Base-by-base conservation (phyloP, 2,113 vertebrate species). In the Nerophis ophidion region DNA sequence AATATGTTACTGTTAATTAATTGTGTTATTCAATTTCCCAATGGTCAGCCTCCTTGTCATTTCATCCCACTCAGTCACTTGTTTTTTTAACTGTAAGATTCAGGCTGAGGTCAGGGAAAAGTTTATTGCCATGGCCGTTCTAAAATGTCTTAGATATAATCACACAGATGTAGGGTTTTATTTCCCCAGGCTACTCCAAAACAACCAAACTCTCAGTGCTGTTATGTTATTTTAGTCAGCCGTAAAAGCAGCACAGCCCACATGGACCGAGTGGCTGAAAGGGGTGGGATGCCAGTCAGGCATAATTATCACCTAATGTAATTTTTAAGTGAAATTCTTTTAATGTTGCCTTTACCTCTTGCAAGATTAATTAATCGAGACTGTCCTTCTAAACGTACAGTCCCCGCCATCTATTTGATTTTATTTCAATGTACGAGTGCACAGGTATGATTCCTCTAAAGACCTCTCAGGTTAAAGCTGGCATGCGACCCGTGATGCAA, bases 331-430 rank as follows among this genome's bases (percentile, higher is more conserved):
- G 12, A 34, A n/a, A 54, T 36, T 54, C 8, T 16, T 26, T 36
- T 6, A 54, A 53, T 6, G 16, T 51, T 34, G 6, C 13, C 6
- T 52, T 48, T 50, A 11, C 6, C 7, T 50, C 3, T 26, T 13
- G 49, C 10, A 33, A 26, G 10, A 10, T 51, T 26, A 6, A 10
- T 51, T 26, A 6, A 26, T 12, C 5, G 7, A 34, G 26, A 14
- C 26, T 11, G 33, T 51, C 26, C 33, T 50, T 26, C 16, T 50
- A 7, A 19, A 12, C 6, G 79, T 74, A 66, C 63, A 33, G 51
- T n/a, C 45, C 65, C 73, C 75, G 72, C 84, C 76, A 72, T 79
- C 71, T 70, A 66, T 74, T 68, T 81, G 60, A 80, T 80, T 50
- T 71, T 72, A 62, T 82, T 72, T 71, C 72, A 76, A 63, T 58